These are phyloP conservation scores for Harpalus rubripes DNA, from an alignment of 2,888 invertebrate genomes.

Conservation along the genomic window DNA sequence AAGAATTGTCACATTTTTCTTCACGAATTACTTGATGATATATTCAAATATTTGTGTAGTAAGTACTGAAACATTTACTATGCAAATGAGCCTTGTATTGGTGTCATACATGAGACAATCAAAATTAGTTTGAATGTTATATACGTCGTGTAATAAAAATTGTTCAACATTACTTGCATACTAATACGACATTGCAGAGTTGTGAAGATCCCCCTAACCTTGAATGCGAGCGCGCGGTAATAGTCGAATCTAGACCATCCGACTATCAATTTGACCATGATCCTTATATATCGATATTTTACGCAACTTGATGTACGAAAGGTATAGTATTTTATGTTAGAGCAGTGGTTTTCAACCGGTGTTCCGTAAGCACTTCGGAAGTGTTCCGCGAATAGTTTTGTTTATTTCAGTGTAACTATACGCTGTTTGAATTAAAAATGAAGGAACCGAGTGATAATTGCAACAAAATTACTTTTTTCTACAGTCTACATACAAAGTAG, in stretches of 20 bases:
- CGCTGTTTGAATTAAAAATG: too few species aligned
- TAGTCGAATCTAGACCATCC: conserved; percentile 58
- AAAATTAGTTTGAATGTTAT: not conserved
- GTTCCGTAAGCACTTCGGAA: too few species aligned
- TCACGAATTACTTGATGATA: not conserved
- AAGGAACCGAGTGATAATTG: too few species aligned
- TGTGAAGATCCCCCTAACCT: conserved; percentile 34
- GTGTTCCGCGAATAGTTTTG: too few species aligned
- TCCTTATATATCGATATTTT: conserved; percentile 54
- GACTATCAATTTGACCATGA: conserved; percentile 59
- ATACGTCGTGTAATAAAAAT: conserved; percentile 33
- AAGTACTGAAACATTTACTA: not conserved
- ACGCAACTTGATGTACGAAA: conserved; percentile 46
- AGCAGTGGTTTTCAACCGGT: too few species aligned
- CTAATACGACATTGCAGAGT: not conserved
- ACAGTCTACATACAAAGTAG: too few species aligned
- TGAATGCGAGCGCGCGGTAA: conserved; percentile 56
- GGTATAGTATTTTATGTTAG: conserved; percentile 16
- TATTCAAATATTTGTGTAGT: not conserved
- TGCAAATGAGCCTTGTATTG: not conserved
- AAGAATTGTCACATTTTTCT: too few species aligned
- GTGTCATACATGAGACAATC: conserved; percentile 1
- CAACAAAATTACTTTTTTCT: too few species aligned
- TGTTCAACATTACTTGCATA: not conserved
- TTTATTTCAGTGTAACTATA: too few species aligned